Conservation (phyloP, 2,888 invertebrate species). For the Patella pellucida region DNA sequence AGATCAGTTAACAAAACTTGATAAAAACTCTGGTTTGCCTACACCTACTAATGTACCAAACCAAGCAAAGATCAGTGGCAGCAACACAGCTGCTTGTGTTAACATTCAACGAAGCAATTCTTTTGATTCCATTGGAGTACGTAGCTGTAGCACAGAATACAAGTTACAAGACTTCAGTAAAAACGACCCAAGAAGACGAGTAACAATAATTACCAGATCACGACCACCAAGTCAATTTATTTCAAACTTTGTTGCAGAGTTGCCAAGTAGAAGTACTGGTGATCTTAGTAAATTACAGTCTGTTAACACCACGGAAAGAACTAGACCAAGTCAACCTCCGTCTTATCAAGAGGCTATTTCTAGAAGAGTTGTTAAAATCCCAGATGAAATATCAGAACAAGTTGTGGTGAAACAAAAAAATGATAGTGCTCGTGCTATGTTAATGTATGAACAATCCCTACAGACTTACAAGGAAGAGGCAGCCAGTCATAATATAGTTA, state of each 20-base stretch:
- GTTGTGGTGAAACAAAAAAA: conserved; percentile 50
- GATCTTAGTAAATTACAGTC: too few relatives aligned
- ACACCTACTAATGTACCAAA: not conserved
- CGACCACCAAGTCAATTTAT: too few relatives aligned
- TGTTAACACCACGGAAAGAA: conserved; percentile 12
- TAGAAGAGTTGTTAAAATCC: conserved; percentile 50
- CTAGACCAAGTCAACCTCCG: conserved; percentile 60
- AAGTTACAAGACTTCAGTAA: too few relatives aligned
- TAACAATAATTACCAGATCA: too few relatives aligned
- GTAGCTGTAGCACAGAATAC: too few relatives aligned
- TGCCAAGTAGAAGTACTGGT: too few relatives aligned
- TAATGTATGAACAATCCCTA: conserved; percentile 61
- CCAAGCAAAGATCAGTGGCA: too few relatives aligned
- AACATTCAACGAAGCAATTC: not conserved
- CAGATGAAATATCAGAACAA: conserved; percentile 42
- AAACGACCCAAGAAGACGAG: conserved; percentile 29
- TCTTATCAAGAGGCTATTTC: conserved; percentile 63
- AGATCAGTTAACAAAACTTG: not conserved
- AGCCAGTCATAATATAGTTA: conserved; percentile 24
- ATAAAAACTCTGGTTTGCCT: not conserved
- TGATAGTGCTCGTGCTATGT: conserved; percentile 57
- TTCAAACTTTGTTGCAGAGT: too few relatives aligned
- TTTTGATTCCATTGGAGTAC: not conserved
- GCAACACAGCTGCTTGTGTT: too few relatives aligned
- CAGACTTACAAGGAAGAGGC: conserved; percentile 40